Evolutionary conservation across 2,888 invertebrate species (phyloP), one percentile per base, ranked within the genome.

Genomic region (Polyommatus icarus): DNA sequence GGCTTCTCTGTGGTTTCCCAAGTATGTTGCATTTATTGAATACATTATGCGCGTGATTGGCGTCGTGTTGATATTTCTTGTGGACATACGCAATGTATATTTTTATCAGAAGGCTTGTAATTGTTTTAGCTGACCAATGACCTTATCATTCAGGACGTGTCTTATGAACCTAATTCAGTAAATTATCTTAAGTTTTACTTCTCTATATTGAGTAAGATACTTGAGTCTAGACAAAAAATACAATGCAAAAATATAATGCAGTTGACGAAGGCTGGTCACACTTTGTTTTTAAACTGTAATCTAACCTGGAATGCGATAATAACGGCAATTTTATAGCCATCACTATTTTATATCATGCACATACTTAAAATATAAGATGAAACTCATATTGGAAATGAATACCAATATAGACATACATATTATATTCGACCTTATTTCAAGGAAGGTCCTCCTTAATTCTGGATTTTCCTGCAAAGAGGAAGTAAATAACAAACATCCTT

Each of bases 1-100:
- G 85, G 88, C 86, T 84, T 83, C 83, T 86, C 82, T 78, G 83
- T 83, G 84, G 82, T 85, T 82, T 84, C 86, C 85, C 79, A 79
- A 76, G 61, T 73, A 59, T 71, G 24, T 77, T 77, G 54, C 46
- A 71, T 71, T 71, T 46, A 77, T 20, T 15, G 20, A 20, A 10
- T 75, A 54, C 24, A 20, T 15, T 54, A 75, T 1, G 50, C 29
- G 50, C 50, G 50, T 75, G 75, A 75, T 75, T 75, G 75, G 20
- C 46, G 50, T 73, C 24, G 46, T 73, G 46, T 73, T 73, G 73
- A 73, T 73, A 73, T 46, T 67, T 67, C 15, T 67, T 67, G 20
- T 67, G 24, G 24, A 67, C 61, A 67, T 32, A 67, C 29, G 67
- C 29, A 67, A 67, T 40, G 72, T 40, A 40, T 40, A 40, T 72